Base-by-base conservation (phyloP, 2,797 vertebrate species). In the Sparidentex hasta region DNA sequence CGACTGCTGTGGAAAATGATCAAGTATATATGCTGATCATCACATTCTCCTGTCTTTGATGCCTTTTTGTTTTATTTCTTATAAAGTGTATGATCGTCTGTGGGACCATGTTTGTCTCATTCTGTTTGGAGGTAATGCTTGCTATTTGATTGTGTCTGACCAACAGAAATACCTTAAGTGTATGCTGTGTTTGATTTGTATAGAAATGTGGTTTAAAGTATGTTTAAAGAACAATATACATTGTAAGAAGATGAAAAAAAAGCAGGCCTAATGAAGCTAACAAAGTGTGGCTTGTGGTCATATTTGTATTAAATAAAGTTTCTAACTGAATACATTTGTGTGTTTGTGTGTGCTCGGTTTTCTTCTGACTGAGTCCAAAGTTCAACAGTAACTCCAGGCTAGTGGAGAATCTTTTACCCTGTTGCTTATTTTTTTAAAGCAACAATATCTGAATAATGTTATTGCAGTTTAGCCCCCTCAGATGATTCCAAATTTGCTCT, bases 281-380 rank as follows among this genome's bases (percentile, higher is more conserved):
- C 80, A 66, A 65, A 69, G 63, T 71, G 80, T 91, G 87, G 84
- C 90, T 92, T 81, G 76, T 84, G 82, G 82, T 90, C 84, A 85
- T 87, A 90, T 93, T 91, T 93, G 90, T 93, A 93, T 90, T 82
- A 82, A 94, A 93, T 92, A 93, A 94, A 93, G 88, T 93, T 93
- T 93, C 86, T 93, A 91, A 93, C 74, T 87, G 83, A 90, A 90
- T 47, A 59, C 29, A 17, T 66, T 55, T 43, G 23, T 54, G 23
- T 78, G 51, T 54, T 41, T 73, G 44, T 54, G 29, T 16, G 25
- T 48, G 17, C 17, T 14, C 18, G 46, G 18, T 58, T 46, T 11
- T 83, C 9, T 75, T 18, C 17, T 44, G 33, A 44, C 27, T 8
- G 27, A 72, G 74, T 58, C 65, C 58, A 20, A 73, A 73, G 74